These are phyloP conservation scores for Dicyrtoma fusca DNA, from an alignment of 2,888 invertebrate genomes.

Conservation along the genomic window DNA sequence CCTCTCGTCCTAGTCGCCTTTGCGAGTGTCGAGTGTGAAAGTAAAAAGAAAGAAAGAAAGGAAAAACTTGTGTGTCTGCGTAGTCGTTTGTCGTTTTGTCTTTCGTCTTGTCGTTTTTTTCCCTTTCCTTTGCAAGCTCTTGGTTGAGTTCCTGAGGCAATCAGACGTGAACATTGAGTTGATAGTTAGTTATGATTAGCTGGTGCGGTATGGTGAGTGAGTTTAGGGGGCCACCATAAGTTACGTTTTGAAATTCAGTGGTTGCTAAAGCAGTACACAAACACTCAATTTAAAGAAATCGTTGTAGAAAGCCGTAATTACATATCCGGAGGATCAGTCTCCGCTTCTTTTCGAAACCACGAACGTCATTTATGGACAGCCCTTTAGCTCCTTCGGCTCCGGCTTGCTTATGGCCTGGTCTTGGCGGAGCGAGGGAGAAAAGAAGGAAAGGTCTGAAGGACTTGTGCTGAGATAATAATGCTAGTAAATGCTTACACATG, in stretches of 20 bases:
- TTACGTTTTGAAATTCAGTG: too few species aligned
- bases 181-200: conserved; percentile 18
- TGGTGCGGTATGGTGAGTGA: not conserved
- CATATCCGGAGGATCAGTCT: too few species aligned
- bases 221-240: too few species aligned
- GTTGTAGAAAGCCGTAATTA: too few species aligned
- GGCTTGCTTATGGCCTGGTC: too few species aligned
- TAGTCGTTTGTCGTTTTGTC: conserved; percentile 5
- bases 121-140: not conserved
- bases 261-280: too few species aligned
- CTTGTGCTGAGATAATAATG: not conserved
- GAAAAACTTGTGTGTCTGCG: not conserved
- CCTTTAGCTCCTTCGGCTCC: too few species aligned
- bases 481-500: conserved; percentile 15
- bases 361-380: too few species aligned
- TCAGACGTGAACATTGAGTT: conserved; percentile 14
- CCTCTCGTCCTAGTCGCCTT: too few species aligned
- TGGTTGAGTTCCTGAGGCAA: not conserved
- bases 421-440: not conserved
- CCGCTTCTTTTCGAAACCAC: too few species aligned
- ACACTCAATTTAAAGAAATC: too few species aligned
- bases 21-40: not conserved
- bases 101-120: not conserved
- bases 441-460: not conserved
- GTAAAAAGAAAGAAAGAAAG: not conserved